phyloP scores from a whole-genome alignment of 2,797 vertebrate genomes.

The Coregonus suidteri region DNA sequence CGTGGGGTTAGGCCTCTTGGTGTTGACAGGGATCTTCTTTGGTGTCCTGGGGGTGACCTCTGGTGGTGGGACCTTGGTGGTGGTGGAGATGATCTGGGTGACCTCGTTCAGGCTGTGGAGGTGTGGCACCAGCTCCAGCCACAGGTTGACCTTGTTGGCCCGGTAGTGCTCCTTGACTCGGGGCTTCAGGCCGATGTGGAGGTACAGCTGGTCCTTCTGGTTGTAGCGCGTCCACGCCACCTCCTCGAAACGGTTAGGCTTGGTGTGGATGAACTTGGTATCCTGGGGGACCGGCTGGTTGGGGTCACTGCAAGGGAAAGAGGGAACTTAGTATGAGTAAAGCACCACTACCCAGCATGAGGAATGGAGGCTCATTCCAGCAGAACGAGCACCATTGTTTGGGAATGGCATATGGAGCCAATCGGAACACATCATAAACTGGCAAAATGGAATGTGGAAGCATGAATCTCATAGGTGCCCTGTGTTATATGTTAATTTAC shows the following conservation, averaged over 20 bases:
- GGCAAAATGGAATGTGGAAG: slow-evolving; percentile 65
- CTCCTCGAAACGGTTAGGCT: slow-evolving; percentile 98
- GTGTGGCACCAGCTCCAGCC: slow-evolving; percentile 98
- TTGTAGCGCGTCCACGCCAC: slow-evolving; percentile 98
- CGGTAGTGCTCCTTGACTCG: slow-evolving; percentile 98
- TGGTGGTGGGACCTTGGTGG: slow-evolving; percentile 94
- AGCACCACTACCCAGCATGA: slow-evolving; percentile 46
- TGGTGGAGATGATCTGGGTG: slow-evolving; percentile 96
- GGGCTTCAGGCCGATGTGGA: slow-evolving; percentile 98
- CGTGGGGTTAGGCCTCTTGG: slow-evolving; percentile 86
- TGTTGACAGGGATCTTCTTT: slow-evolving; percentile 86
- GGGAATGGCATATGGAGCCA: slow-evolving; percentile 52
- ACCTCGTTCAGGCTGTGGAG: slow-evolving; percentile 98
- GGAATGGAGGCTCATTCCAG: slow-evolving; percentile 51
- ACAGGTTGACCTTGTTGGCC: slow-evolving; percentile 98
- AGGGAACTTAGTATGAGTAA: slow-evolving; percentile 39
- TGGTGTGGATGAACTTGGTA: slow-evolving; percentile 99
- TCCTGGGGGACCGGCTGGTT: slow-evolving; percentile 99
- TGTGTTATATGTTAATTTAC: slow-evolving; percentile 66
- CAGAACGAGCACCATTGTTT: slow-evolving; percentile 67
- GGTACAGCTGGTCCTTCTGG: slow-evolving; percentile 97
- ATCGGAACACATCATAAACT: slow-evolving; percentile 66
- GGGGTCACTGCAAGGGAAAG: slow-evolving; percentile 84
- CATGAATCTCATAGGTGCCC: slow-evolving; percentile 70
- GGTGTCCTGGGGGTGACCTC: slow-evolving; percentile 93